phyloP scores from a whole-genome alignment of 2,113 vertebrate genomes.

The Calyptommatus sinebrachiatus region DNA sequence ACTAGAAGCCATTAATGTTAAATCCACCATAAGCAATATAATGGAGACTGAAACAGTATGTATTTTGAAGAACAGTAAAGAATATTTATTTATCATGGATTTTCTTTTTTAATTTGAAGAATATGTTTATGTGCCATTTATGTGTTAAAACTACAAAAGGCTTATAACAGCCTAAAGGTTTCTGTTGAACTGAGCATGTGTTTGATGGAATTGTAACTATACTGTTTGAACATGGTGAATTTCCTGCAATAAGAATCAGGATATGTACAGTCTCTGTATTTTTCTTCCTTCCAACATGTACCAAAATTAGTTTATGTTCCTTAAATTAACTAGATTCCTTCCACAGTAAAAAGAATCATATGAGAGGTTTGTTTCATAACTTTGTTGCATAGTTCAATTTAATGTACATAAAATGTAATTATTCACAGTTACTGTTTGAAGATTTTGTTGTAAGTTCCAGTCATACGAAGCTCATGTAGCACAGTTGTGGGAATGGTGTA shows the following conservation, averaged over 20 bases:
- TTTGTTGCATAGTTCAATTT: constrained; percentile 41
- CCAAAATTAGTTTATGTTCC: background rate
- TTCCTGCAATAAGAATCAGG: constrained; percentile 12
- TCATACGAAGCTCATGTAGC: constrained; percentile 56
- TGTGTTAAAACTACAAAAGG: constrained; percentile 6
- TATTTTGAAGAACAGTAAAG: background rate
- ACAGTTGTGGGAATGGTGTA: constrained; percentile 64
- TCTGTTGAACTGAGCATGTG: constrained; percentile 34
- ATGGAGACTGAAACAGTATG: background rate
- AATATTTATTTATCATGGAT: background rate
- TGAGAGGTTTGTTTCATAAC: constrained; percentile 31
- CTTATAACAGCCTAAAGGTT: constrained; percentile 25
- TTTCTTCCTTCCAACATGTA: constrained; percentile 26
- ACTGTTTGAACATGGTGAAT: constrained; percentile 24
- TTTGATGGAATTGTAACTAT: background rate
- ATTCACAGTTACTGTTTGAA: constrained; percentile 52
- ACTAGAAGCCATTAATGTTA: constrained; percentile 35
- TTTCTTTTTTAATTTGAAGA: background rate
- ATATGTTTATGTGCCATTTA: background rate
- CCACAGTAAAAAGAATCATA: constrained; percentile 33
- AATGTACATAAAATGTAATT: constrained; percentile 42
- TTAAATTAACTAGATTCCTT: constrained; percentile 37
- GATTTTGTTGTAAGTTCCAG: constrained; percentile 59
- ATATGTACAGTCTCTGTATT: constrained; percentile 11
- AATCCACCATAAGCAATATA: constrained; percentile 45